Conservation (phyloP, 2,113 vertebrate genomes). For the Sylvia atricapilla region DNA sequence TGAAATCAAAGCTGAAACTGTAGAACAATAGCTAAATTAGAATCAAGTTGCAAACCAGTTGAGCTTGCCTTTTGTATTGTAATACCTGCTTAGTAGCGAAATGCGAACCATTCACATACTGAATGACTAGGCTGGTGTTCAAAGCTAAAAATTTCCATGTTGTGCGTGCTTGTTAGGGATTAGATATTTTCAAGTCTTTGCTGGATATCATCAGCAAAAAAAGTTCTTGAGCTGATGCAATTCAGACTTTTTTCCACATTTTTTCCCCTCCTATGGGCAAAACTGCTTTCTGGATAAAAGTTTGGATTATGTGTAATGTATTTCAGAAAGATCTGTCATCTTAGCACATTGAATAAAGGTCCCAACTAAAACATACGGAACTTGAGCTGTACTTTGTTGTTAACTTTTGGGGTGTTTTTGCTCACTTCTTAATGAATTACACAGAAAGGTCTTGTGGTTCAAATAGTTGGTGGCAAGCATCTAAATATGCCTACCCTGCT, state of each 20-base stretch:
- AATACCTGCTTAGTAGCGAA: slow-evolving; percentile 56
- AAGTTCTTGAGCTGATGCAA: neutral
- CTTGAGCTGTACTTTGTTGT: neutral
- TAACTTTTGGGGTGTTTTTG: neutral
- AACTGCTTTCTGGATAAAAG: neutral
- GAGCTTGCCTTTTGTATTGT: slow-evolving; percentile 57
- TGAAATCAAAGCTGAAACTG: slow-evolving; percentile 45
- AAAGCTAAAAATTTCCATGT: neutral
- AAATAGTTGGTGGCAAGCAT: neutral
- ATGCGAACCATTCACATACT: slow-evolving; percentile 31
- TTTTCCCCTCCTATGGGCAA: neutral
- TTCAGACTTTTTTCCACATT: neutral
- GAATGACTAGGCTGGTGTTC: slow-evolving; percentile 38
- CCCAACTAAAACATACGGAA: neutral
- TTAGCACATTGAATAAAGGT: neutral
- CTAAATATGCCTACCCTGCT: neutral
- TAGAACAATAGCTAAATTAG: slow-evolving; percentile 40
- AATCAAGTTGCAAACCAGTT: slow-evolving; percentile 47
- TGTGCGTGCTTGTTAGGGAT: neutral
- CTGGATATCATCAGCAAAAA: neutral
- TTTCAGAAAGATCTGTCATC: neutral
- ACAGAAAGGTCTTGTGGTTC: neutral
- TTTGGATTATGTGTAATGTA: neutral
- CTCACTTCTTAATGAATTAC: neutral
- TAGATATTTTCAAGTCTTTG: neutral